Evolutionary conservation across 2,888 invertebrate genomes (phyloP).

Genomic region (Heliconius hortense): DNA sequence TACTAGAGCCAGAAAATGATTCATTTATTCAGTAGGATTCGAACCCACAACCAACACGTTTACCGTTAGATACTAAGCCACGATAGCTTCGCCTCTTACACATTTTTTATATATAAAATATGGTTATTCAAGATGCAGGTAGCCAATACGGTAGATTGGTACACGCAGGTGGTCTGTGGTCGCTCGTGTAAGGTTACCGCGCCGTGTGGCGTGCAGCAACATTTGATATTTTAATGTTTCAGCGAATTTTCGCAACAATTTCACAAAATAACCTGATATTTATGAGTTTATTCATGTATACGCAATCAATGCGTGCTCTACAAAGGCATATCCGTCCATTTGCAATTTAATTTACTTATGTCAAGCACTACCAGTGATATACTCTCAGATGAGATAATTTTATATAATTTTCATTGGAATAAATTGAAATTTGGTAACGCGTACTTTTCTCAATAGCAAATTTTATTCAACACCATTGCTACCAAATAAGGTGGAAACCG

Average conservation of each 20-base stretch:
- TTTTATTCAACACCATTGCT: slow-evolving; percentile 11
- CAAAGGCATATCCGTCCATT: not conserved
- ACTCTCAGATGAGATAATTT: not conserved
- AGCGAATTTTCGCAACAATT: slow-evolving; percentile 30
- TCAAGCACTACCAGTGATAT: not conserved
- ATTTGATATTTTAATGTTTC: slow-evolving; percentile 31
- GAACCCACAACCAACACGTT: too few relatives aligned
- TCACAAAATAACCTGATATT: slow-evolving; percentile 28
- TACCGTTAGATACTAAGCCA: too few relatives aligned
- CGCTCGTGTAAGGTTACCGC: slow-evolving; percentile 26
- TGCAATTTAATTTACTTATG: not conserved
- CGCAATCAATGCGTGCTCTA: slow-evolving; percentile 6
- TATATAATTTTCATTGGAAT: not conserved
- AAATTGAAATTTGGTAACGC: not conserved
- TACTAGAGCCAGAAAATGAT: too few relatives aligned
- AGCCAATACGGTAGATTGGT: slow-evolving; percentile 19
- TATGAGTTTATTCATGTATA: slow-evolving; percentile 21
- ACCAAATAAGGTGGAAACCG: slow-evolving; percentile 24
- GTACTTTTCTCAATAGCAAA: not conserved
- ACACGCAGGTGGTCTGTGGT: slow-evolving; percentile 38
- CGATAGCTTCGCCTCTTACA: too few relatives aligned
- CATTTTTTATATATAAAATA: not conserved
- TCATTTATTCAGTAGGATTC: too few relatives aligned
- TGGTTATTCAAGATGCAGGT: slow-evolving; percentile 8
- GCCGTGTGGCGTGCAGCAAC: slow-evolving; percentile 13